A percentile compares a stretch with the other conserved stretches of the same genome.
These are phyloP conservation scores for Cryptoprocta ferox DNA, from an alignment of 2,797 vertebrate species.

Conservation along the genomic window DNA sequence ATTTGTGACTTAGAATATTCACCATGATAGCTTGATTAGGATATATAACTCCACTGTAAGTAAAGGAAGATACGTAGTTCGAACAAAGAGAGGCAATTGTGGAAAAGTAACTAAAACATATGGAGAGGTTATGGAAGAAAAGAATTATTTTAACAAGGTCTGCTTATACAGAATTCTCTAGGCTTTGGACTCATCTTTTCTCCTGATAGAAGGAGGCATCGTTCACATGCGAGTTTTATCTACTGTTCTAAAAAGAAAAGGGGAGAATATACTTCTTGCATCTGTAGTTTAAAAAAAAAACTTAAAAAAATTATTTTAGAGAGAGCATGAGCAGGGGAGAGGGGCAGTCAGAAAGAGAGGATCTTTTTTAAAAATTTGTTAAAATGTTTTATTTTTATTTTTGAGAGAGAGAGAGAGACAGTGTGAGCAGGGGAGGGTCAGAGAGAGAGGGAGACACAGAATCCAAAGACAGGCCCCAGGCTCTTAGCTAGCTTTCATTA, in stretches of 20 bases:
- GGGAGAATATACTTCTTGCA: neutral
- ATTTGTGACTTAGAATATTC: neutral
- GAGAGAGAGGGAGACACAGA: too few species aligned
- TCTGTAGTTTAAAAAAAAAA: neutral
- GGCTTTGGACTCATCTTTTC: neutral
- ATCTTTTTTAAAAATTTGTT: too few species aligned
- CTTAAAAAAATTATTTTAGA: too few species aligned
- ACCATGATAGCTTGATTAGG: neutral
- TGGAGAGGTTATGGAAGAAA: neutral
- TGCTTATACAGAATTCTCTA: neutral
- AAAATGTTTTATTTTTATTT: too few species aligned
- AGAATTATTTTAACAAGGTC: neutral
- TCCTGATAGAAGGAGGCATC: neutral
- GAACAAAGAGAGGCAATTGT: neutral
- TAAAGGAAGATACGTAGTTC: neutral
- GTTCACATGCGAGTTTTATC: neutral
- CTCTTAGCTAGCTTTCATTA: too few species aligned
- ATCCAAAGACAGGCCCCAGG: too few species aligned
- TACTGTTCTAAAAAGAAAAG: neutral
- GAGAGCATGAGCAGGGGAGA: too few species aligned
- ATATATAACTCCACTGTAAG: neutral
- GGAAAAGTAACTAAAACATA: neutral
- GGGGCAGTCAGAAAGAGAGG: too few species aligned
- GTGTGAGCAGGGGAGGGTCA: too few species aligned
- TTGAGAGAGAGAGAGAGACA: too few species aligned